Evolutionary conservation across 2,888 invertebrate genomes (phyloP), one percentile per base, ranked within the genome.

Genomic region (Oscheius sp.): DNA sequence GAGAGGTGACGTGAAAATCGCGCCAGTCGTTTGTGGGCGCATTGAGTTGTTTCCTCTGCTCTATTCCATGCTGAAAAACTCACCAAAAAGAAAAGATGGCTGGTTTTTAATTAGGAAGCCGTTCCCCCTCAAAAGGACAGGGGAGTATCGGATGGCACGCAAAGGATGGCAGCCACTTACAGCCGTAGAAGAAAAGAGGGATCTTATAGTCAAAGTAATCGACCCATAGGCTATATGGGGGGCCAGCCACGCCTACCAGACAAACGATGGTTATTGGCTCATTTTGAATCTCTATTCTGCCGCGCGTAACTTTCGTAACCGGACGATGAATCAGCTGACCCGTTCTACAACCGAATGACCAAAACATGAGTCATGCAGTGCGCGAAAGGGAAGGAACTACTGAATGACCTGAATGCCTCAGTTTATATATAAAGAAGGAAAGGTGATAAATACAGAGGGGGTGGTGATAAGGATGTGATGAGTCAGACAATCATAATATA

Each of bases 301-400:
- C 59, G 59, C 59, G 59, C 41, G 45, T 36, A 20, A 20, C n/a
- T 56, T 56, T 30, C 56, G 56, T 24, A 56, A 56, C 24, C 4
- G 56, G 22, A 26, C 28, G 28, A n/a, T 56, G 36, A 56, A 36
- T 56, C 56, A 56, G 22, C 56, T 33, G 54, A 36, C 17, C 41
- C 20, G 24, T 2, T 26, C 22, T n/a, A n/a, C n/a, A 20, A 20
- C 9, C 28, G 33, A 22, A 22, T 36, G 59, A 44, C 44, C 30
- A 59, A 59, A 59, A 59, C 63, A 64, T 47, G 47, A 61, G 61
- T 61, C 61, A 61, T 12, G 24, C 22, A n/a, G n/a, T 12, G 36
- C 20, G 33, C 14, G 36, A 56, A 33, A 17, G 33, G 17, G 33
- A 17, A 5, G 1, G 57, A 28, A 26, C 24, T 26, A 30, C 28